phyloP scores from a whole-genome alignment of 2,888 invertebrate species.

The Catonia carolina region DNA sequence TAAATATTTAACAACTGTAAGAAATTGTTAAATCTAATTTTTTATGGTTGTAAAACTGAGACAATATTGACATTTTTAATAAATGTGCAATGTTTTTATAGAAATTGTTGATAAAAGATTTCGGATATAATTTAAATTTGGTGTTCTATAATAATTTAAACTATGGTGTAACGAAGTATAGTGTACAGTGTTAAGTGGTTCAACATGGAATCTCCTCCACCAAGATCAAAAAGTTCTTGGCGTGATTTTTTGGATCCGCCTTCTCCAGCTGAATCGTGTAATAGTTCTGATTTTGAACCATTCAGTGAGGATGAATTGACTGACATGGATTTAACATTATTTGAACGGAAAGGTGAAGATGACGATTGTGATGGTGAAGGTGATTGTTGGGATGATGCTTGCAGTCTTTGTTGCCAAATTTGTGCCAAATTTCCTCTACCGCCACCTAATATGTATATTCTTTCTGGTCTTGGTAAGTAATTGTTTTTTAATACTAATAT shows the following conservation, averaged over 20 bases:
- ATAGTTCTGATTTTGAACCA: conserved; percentile 51
- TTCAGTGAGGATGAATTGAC: conserved; percentile 44
- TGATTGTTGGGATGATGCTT: conserved; percentile 4
- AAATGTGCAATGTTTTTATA: too few species aligned
- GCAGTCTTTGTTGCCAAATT: conserved; percentile 4
- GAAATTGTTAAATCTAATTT: too few species aligned
- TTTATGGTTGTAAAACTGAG: too few species aligned
- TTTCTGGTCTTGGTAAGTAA: conserved; percentile 16
- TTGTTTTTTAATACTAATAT: too few species aligned
- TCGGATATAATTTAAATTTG: too few species aligned
- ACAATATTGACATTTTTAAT: conserved; percentile 20
- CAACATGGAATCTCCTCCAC: conserved; percentile 34
- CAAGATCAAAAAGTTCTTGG: conserved; percentile 39
- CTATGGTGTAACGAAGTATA: too few species aligned
- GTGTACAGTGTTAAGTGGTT: conserved; percentile 31
- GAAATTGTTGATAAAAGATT: too few species aligned
- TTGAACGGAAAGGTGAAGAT: conserved; percentile 36
- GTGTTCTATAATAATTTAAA: too few species aligned
- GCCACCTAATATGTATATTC: conserved; percentile 32
- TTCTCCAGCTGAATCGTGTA: conserved; percentile 38
- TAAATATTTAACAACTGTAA: too few species aligned
- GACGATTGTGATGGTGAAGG: conserved; percentile 40
- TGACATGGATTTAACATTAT: conserved; percentile 35
- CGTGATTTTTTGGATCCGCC: conserved; percentile 41
- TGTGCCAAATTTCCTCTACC: conserved; percentile 24